Percentiles rank a stretch among this genome's conserved stretches.
phyloP scores from a whole-genome alignment of 2,797 vertebrate species.

The Schizothorax lantsangensis region DNA sequence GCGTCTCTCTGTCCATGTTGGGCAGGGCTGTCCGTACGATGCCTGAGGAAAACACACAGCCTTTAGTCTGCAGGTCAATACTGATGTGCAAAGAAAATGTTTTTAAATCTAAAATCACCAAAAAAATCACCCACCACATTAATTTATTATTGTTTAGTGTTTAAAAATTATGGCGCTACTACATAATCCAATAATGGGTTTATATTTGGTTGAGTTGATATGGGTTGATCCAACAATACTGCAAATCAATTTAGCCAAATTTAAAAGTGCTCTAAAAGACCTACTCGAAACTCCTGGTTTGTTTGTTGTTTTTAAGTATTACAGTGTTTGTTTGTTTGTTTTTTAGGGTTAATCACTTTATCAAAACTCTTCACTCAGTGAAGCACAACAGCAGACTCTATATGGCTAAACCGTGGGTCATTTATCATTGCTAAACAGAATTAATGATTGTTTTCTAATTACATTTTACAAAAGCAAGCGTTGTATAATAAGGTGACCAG shows the following conservation, averaged over 20 bases:
- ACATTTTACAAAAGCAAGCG: too few species aligned
- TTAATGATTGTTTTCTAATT: too few species aligned
- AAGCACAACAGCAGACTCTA: too few species aligned
- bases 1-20: constrained; percentile 96
- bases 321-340: too few species aligned
- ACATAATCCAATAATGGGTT: neutral
- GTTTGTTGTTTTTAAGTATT: too few species aligned
- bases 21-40: constrained; percentile 95
- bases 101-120: neutral
- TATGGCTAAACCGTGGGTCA: too few species aligned
- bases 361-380: too few species aligned
- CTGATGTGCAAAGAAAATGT: neutral
- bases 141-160: neutral
- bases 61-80: too few species aligned
- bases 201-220: neutral
- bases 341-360: too few species aligned
- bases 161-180: neutral
- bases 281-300: neutral
- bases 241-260: neutral
- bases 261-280: neutral
- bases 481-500: too few species aligned
- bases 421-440: too few species aligned
- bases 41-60: constrained; percentile 73
- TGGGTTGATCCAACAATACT: neutral
- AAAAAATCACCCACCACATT: neutral